Evolutionary conservation across 1,140 invertebrate species (phyloP).

Genomic region (Drosophila hydei): DNA sequence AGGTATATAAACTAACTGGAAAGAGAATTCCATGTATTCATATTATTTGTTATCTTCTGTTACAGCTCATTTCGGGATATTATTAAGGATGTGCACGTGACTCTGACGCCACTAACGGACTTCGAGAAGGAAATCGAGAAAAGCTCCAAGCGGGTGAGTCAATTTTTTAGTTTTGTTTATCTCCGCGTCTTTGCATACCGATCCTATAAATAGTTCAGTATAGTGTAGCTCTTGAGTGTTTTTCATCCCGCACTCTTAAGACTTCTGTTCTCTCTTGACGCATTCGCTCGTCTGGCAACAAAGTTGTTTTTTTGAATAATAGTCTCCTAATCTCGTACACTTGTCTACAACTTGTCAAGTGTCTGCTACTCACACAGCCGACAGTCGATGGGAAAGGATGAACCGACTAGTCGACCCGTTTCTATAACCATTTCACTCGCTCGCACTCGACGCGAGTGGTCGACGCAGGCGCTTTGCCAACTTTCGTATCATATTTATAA

Average conservation of each 20-base stretch:
- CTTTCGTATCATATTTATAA: conserved; percentile 68
- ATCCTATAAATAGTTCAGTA: conserved; percentile 50
- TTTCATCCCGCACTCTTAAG: conserved; percentile 8
- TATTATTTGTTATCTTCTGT: background rate
- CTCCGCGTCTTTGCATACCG: background rate
- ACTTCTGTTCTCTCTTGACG: background rate
- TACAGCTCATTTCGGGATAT: conserved; percentile 72
- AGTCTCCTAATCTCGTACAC: conserved; percentile 53
- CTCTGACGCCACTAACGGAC: conserved; percentile 76
- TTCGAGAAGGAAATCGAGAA: conserved; percentile 83
- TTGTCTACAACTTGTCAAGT: conserved; percentile 58
- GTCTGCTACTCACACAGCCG: conserved; percentile 18
- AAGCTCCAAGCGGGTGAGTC: conserved; percentile 79
- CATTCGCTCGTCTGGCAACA: conserved; percentile 36
- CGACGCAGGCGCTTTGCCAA: conserved; percentile 54
- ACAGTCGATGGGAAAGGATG: conserved; percentile 39
- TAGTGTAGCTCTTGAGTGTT: conserved; percentile 52
- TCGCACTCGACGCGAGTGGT: conserved; percentile 21
- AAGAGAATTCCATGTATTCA: background rate
- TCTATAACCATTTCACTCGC: conserved; percentile 48
- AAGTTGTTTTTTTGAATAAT: conserved; percentile 59
- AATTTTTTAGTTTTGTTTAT: conserved; percentile 25
- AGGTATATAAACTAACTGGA: conserved; percentile 48
- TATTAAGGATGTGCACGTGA: conserved; percentile 80
- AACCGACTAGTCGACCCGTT: conserved; percentile 1